phyloP scores from a whole-genome alignment of 2,113 vertebrate species.

The Tenebrosternarchus preto region DNA sequence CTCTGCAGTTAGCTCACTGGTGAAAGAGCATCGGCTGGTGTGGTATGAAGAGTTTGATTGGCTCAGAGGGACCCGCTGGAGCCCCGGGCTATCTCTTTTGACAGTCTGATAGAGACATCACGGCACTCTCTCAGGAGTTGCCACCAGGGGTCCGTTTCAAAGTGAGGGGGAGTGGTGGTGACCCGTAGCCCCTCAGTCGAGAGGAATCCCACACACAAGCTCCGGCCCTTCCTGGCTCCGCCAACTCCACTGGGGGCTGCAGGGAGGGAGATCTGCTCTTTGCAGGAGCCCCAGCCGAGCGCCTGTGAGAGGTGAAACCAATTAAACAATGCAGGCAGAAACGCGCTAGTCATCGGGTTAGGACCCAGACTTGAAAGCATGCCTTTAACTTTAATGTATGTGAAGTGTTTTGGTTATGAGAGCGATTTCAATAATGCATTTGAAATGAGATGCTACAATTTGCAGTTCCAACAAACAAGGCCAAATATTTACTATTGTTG shows the following conservation, averaged over 20 bases:
- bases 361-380: constrained; percentile 31
- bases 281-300: constrained; percentile 63
- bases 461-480: background rate
- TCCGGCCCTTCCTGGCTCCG: constrained; percentile 66
- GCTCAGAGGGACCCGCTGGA: constrained; percentile 75
- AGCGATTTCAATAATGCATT: constrained; percentile 17
- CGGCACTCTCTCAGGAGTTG: constrained; percentile 77
- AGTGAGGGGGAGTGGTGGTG: constrained; percentile 78
- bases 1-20: constrained; percentile 70
- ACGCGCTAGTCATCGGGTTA: constrained; percentile 56
- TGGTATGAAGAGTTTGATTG: constrained; percentile 80
- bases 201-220: constrained; percentile 74
- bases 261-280: constrained; percentile 53
- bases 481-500: background rate
- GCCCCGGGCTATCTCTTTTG: constrained; percentile 81
- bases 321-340: constrained; percentile 70
- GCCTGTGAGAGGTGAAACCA: constrained; percentile 72
- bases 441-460: constrained; percentile 16
- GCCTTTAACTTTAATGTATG: constrained; percentile 45
- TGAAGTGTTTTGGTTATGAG: constrained; percentile 41
- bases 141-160: constrained; percentile 80
- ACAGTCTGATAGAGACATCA: constrained; percentile 85
- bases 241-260: constrained; percentile 59
- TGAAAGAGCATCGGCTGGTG: constrained; percentile 79
- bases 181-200: constrained; percentile 72